A percentile compares a stretch with the other conserved stretches of the same genome.
Evolutionary conservation across 2,797 vertebrate species (phyloP).

Genomic region (Chloroceryle inda): DNA sequence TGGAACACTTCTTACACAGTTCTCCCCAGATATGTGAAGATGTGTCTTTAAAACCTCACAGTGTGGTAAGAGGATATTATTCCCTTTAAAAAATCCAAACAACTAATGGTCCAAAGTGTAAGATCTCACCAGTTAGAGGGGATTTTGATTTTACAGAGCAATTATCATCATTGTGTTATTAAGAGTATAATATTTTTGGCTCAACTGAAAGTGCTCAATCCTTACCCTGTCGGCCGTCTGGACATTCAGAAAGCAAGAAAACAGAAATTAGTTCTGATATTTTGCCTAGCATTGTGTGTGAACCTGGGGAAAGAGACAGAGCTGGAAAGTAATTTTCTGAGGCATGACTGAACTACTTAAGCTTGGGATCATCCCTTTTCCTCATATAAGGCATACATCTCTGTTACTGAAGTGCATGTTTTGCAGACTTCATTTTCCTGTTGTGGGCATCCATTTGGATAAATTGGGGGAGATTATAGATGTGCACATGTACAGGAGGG

Average conservation of each 20-base stretch:
- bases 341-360: neutral
- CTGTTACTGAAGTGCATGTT: neutral
- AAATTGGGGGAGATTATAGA: neutral
- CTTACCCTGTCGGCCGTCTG: too few species aligned
- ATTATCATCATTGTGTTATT: neutral
- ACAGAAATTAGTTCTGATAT: neutral
- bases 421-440: neutral
- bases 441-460: neutral
- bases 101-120: neutral
- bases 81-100: neutral
- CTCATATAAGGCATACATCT: neutral
- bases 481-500: too few species aligned
- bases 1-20: neutral
- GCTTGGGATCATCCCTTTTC: neutral
- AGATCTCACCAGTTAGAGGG: neutral
- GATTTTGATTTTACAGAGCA: neutral
- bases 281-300: neutral
- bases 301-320: neutral
- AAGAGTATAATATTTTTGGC: neutral
- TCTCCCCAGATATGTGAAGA: neutral
- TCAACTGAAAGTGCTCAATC: too few species aligned
- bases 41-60: neutral
- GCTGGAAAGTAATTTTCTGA: neutral
- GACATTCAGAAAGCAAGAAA: neutral
- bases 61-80: neutral